Percentiles rank a stretch among this genome's conserved stretches.
Evolutionary conservation across 2,113 vertebrate species (phyloP).

Genomic region (Oceanodroma tethys): DNA sequence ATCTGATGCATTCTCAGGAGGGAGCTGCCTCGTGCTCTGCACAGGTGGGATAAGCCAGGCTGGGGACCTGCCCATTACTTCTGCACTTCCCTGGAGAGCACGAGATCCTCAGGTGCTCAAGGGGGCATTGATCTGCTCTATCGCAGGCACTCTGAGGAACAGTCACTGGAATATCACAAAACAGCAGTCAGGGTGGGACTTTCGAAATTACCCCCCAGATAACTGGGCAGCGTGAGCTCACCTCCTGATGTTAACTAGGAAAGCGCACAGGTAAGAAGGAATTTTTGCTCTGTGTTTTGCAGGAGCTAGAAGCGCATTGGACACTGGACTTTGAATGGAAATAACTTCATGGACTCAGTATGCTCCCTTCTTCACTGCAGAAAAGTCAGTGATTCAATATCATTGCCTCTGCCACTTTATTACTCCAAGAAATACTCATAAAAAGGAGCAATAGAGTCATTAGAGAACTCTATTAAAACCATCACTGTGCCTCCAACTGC

Average conservation of each 20-base stretch:
- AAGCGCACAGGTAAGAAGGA: background rate
- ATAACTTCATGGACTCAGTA: background rate
- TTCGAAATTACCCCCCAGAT: background rate
- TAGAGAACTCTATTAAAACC: conserved; percentile 51
- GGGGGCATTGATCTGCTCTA: background rate
- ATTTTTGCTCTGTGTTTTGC: background rate
- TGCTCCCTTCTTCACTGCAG: background rate
- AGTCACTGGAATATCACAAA: background rate
- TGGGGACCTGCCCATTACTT: background rate
- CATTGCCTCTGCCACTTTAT: background rate
- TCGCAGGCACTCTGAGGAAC: rapidly evolving
- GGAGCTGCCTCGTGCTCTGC: background rate
- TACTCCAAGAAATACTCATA: conserved; percentile 35
- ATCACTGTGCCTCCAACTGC: background rate
- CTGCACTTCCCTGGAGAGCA: background rate
- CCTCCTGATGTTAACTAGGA: background rate
- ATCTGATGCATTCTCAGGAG: background rate
- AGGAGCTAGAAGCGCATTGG: background rate
- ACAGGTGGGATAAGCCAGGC: background rate
- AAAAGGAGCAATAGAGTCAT: conserved; percentile 20
- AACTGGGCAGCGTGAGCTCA: background rate
- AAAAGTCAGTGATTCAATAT: background rate
- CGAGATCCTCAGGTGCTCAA: background rate
- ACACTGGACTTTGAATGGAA: background rate
- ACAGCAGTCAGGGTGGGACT: background rate